Evolutionary conservation across 2,113 vertebrate genomes (phyloP).

Genomic region (Pachycephala philippinensis): DNA sequence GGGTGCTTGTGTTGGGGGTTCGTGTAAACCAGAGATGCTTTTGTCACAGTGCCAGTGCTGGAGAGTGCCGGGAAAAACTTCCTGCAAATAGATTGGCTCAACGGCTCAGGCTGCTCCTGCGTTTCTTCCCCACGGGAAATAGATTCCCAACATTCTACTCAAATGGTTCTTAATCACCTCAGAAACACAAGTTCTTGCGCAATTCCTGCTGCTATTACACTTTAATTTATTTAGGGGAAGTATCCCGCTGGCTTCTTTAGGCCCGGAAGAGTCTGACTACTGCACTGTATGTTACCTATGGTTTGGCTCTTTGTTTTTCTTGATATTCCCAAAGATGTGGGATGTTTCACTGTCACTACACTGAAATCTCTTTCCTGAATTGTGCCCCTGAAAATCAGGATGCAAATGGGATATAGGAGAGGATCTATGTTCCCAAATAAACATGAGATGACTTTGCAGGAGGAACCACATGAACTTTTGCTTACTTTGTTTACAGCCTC

Average conservation of each 20-base stretch:
- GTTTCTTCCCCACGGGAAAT: not conserved
- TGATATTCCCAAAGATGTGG: not conserved
- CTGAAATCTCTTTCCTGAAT: not conserved
- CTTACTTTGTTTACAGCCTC: not conserved
- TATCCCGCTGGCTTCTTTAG: not conserved
- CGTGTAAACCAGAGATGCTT: not conserved
- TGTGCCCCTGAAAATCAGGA: not conserved
- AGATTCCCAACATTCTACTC: conserved; percentile 14
- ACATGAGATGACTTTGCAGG: not conserved
- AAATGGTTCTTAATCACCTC: conserved; percentile 24
- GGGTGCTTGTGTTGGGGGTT: not conserved
- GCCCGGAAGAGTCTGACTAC: not conserved
- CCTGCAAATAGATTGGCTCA: not conserved
- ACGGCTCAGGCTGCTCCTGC: not conserved
- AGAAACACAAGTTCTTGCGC: not conserved
- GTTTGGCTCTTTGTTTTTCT: not conserved
- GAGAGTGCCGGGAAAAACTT: not conserved
- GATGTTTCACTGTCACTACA: not conserved
- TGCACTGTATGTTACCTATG: not conserved
- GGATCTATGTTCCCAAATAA: not conserved
- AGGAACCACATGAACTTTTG: not conserved
- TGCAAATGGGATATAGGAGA: not conserved
- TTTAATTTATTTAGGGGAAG: not conserved
- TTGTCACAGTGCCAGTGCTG: not conserved
- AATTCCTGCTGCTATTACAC: not conserved